These are phyloP conservation scores for Siniperca obscura DNA, from an alignment of 2,797 vertebrate species.

Conservation along the genomic window DNA sequence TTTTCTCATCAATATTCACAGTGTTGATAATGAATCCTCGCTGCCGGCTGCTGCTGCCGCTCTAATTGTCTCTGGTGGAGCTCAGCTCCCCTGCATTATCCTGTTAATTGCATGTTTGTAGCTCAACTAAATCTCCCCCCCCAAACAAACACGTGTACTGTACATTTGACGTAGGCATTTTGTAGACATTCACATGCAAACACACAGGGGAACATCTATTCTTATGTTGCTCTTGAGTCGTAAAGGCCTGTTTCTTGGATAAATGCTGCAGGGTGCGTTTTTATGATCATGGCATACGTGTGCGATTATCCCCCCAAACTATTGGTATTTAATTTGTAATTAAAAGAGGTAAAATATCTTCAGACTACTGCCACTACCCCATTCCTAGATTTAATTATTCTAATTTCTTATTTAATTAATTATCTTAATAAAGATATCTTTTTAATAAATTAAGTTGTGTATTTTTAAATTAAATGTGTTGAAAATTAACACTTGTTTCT, in stretches of 20 bases:
- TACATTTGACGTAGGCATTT: slow-evolving; percentile 1
- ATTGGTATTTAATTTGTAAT: background rate
- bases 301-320: background rate
- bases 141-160: background rate
- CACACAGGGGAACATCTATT: background rate
- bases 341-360: background rate
- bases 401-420: no score
- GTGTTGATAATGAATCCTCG: slow-evolving; percentile 63
- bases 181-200: background rate
- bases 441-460: no score
- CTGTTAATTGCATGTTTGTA: slow-evolving; percentile 72
- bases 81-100: slow-evolving; percentile 39
- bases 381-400: no score
- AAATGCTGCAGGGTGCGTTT: background rate
- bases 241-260: slow-evolving; percentile 18
- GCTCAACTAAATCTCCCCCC: slow-evolving; percentile 59
- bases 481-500: no score
- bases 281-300: background rate
- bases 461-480: background rate
- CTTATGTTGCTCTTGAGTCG: background rate
- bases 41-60: slow-evolving; percentile 47
- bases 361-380: background rate
- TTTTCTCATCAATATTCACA: slow-evolving; percentile 69
- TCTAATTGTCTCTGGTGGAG: slow-evolving; percentile 69
- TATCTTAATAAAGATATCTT: no score